A percentile compares a stretch with the other conserved stretches of the same genome.
Evolutionary conservation across 2,888 invertebrate species (phyloP).

Genomic region (Caradrina clavipalpis): DNA sequence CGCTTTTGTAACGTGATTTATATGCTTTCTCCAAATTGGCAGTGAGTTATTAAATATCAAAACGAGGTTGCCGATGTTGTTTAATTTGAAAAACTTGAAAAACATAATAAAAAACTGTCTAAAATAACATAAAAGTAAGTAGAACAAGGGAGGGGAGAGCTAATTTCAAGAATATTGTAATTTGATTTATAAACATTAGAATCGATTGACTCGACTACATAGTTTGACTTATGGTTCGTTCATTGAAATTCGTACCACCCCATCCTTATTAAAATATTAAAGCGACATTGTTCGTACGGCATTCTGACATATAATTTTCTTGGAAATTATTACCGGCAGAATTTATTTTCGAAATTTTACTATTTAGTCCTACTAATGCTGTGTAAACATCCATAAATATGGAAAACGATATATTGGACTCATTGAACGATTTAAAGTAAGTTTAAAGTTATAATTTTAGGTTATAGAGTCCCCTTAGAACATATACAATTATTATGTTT

Average conservation of each 20-base stretch:
- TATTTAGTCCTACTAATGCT: conserved; percentile 24
- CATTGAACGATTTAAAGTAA: conserved; percentile 92
- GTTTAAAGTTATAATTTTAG: conserved; percentile 55
- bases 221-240: not conserved
- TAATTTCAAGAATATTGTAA: no score
- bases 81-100: no score
- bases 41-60: no score
- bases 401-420: conserved; percentile 92
- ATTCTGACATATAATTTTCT: conserved; percentile 35
- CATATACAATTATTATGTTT: conserved; percentile 3
- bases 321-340: conserved; percentile 45
- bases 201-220: conserved; percentile 17
- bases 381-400: conserved; percentile 71
- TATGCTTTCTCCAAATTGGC: no score
- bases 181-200: no score
- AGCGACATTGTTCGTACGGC: conserved; percentile 25
- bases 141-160: no score
- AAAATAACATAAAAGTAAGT: no score
- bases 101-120: no score
- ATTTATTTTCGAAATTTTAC: conserved; percentile 6
- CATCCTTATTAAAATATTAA: conserved; percentile 29
- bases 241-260: not conserved
- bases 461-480: conserved; percentile 40
- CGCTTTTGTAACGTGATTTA: no score
- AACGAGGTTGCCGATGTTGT: no score